Base-by-base conservation (phyloP, 2,113 vertebrate species). In the Hydrolagus affinis region DNA sequence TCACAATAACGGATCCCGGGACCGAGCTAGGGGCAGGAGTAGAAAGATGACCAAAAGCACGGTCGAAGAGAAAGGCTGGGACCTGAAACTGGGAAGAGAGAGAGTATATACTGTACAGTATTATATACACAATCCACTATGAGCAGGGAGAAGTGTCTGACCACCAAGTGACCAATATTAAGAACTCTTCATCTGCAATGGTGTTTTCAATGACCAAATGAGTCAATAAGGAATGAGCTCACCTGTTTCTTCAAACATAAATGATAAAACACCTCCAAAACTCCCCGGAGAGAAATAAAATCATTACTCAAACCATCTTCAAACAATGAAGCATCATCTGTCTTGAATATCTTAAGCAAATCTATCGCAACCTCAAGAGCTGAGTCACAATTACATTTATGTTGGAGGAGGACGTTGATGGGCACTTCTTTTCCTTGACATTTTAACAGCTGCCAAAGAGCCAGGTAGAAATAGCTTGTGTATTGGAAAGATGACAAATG, bases 381-480 rank as follows among this genome's bases (percentile, higher is more conserved):
- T 66, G 60, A 83, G 25, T 66, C 62, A 21, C 15, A 66, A 62
- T 21, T 30, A 83, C 64, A 83, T 83, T 28, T 83, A 28, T 68
- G 44, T 44, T 6, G 44, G 44, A 44, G 44, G 44, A 44, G 62
- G 62, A 32, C 11, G 23, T 19, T 30, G 62, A 19, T 30, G 12
- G 78, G 15, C 17, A 64, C 62, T 30, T 83, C 19, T 66, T 25
- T 83, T 30, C 21, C 78, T 64, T 66, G 28, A 66, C 17, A 11
- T 83, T 32, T 9, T 83, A 83, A 83, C 75, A 59, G 60, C n/a
- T 78, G n/a, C 21, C 76, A 78, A 78, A 60, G 44, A 44, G 44
- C 78, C 62, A 66, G 78, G 15, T 83, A 17, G 60, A 66, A 83
- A 66, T 28, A 83, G 66, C 25, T 30, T n/a, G 60, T 83, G n/a